These are phyloP conservation scores for Halichoerus grypus DNA, from an alignment of 2,113 vertebrate genomes.

Conservation along the genomic window DNA sequence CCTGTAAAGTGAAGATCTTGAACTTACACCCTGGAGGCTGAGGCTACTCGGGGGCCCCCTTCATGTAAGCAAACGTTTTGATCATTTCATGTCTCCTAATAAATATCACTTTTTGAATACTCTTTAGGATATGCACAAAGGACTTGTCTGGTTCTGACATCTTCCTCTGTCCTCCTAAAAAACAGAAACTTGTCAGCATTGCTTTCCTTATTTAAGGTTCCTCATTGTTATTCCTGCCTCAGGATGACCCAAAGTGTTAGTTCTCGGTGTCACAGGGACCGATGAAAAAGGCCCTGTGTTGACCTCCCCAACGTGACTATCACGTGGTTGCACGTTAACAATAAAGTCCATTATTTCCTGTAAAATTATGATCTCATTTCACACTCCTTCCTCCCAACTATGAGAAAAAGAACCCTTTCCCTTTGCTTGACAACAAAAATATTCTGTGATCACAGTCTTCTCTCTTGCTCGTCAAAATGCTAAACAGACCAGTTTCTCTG, in stretches of 20 bases:
- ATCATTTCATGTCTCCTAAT: not conserved
- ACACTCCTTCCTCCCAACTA: conserved; percentile 85
- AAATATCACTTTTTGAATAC: not conserved
- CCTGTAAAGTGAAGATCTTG: not conserved
- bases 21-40: not conserved
- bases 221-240: not conserved
- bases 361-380: conserved; percentile 81
- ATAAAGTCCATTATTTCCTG: conserved; percentile 76
- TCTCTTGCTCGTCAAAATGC: conserved; percentile 72
- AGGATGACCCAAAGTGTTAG: rapidly evolving
- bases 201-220: not conserved
- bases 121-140: not conserved
- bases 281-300: not conserved
- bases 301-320: not conserved
- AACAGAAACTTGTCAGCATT: not conserved
- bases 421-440: conserved; percentile 60
- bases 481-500: not conserved
- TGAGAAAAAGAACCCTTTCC: conserved; percentile 68
- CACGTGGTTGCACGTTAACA: not conserved
- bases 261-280: not conserved
- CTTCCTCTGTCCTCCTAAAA: not conserved
- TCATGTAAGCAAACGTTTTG: not conserved
- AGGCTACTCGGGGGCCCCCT: not conserved
- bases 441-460: conserved; percentile 19
- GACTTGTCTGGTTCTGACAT: not conserved